Evolutionary conservation across 2,113 vertebrate genomes (phyloP).

Genomic region (Carassius carassius): DNA sequence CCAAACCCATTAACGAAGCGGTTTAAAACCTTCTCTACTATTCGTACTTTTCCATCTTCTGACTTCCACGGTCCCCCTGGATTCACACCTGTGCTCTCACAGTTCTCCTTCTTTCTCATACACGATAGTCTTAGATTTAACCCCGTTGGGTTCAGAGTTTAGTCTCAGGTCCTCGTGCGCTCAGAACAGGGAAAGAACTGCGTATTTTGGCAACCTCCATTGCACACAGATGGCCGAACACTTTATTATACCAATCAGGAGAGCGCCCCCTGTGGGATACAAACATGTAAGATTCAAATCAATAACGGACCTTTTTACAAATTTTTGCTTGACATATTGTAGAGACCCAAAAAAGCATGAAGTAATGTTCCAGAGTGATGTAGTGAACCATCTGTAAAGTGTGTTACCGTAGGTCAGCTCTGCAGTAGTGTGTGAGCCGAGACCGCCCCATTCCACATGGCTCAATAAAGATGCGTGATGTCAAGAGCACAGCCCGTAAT

Average conservation of each 20-base stretch:
- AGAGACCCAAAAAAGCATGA: too few relatives aligned
- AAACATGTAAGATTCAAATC: background rate
- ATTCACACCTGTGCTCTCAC: background rate
- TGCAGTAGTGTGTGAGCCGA: slow-evolving; percentile 82
- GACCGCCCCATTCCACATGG: slow-evolving; percentile 77
- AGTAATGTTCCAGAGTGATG: background rate
- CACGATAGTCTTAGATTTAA: slow-evolving; percentile 5
- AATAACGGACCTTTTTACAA: background rate
- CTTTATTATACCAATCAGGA: slow-evolving; percentile 88
- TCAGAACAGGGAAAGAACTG: slow-evolving; percentile 78
- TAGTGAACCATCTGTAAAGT: background rate
- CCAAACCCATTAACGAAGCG: background rate
- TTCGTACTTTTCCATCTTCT: background rate
- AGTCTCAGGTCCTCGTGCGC: slow-evolving; percentile 73
- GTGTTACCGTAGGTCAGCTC: slow-evolving; percentile 81
- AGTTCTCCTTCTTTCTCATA: background rate
- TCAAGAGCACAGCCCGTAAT: slow-evolving; percentile 78
- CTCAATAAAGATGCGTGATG: slow-evolving; percentile 82
- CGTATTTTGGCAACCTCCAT: slow-evolving; percentile 84
- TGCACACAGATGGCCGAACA: slow-evolving; percentile 85
- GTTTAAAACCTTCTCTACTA: background rate
- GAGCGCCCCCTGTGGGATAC: slow-evolving; percentile 78
- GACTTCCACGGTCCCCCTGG: background rate
- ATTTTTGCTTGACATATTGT: background rate
- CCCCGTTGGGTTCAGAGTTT: slow-evolving; percentile 70